Conservation (phyloP, 2,113 vertebrate genomes). For the Nymphicus hollandicus region DNA sequence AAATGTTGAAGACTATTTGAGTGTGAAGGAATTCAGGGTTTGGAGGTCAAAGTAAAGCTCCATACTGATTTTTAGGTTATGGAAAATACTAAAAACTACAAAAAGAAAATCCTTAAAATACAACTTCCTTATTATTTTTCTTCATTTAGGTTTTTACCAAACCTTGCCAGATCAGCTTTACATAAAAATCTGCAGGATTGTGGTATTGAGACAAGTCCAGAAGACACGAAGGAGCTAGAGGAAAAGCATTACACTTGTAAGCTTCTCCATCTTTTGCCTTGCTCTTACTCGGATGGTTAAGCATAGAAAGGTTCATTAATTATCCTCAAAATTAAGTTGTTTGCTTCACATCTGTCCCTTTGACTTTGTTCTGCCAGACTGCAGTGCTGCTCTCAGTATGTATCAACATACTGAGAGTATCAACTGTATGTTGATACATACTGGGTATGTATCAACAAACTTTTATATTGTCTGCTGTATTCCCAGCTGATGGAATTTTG, state of each 20-base stretch:
- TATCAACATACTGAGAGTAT: too few relatives aligned
- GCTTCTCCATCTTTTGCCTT: constrained; percentile 20
- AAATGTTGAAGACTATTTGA: not conserved
- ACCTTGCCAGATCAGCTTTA: constrained; percentile 84
- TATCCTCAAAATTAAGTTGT: not conserved
- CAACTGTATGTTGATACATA: too few relatives aligned
- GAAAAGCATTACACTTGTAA: constrained; percentile 80
- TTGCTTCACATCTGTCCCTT: not conserved
- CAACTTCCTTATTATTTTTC: not conserved
- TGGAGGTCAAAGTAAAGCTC: not conserved
- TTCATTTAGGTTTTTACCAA: constrained; percentile 88
- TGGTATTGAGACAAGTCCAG: constrained; percentile 71
- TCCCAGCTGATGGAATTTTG: not conserved
- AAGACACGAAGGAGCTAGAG: constrained; percentile 49
- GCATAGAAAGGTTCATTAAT: not conserved
- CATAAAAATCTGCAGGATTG: constrained; percentile 84
- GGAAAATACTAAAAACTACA: not conserved
- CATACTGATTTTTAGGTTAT: not conserved
- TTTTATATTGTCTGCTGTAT: not conserved
- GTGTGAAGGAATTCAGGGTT: not conserved
- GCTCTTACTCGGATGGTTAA: not conserved
- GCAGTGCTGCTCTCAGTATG: not conserved
- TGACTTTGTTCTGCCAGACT: not conserved
- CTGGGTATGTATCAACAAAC: too few relatives aligned
- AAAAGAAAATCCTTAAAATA: not conserved